These are phyloP conservation scores for Ramazzottius varieornatus DNA, from an alignment of 2,888 invertebrate genomes.

Conservation along the genomic window DNA sequence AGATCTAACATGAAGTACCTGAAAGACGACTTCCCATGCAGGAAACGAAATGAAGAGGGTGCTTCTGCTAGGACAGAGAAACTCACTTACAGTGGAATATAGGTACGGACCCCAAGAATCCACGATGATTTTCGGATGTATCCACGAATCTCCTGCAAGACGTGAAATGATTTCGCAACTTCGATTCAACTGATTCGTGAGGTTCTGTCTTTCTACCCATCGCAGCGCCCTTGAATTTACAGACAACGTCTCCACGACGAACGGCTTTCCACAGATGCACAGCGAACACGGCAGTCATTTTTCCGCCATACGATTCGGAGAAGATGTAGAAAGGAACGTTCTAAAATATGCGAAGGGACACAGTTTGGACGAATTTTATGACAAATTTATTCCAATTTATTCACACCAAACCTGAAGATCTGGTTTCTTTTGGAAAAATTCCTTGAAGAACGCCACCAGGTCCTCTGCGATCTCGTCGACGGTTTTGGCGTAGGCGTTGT, in stretches of 20 bases:
- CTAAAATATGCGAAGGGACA: slow-evolving; percentile 18
- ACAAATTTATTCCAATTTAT: no score
- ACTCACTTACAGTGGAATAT: slow-evolving; percentile 34
- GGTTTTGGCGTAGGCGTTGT: slow-evolving; percentile 27
- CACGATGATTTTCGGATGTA: slow-evolving; percentile 56
- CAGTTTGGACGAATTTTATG: no score
- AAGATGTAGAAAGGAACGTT: slow-evolving; percentile 51
- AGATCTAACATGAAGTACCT: no score
- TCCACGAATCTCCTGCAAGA: slow-evolving; percentile 46
- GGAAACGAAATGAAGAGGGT: no score
- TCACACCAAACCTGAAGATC: slow-evolving; percentile 38
- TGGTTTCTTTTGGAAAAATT: slow-evolving; percentile 38
- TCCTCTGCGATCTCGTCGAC: slow-evolving; percentile 44
- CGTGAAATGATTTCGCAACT: no score
- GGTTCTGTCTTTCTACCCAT: slow-evolving; percentile 34
- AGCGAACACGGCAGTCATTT: slow-evolving; percentile 65
- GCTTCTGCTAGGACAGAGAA: no score
- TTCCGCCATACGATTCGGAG: slow-evolving; percentile 71
- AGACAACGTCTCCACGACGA: slow-evolving; percentile 32
- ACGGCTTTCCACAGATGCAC: slow-evolving; percentile 32
- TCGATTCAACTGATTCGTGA: no score
- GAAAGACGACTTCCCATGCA: no score
- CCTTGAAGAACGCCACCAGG: slow-evolving; percentile 41
- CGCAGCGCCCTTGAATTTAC: slow-evolving; percentile 47
- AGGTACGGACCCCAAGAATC: slow-evolving; percentile 55